Base-by-base conservation (phyloP, 92 coral and sea anemone species). In the Epizoanthus ramosus region DNA sequence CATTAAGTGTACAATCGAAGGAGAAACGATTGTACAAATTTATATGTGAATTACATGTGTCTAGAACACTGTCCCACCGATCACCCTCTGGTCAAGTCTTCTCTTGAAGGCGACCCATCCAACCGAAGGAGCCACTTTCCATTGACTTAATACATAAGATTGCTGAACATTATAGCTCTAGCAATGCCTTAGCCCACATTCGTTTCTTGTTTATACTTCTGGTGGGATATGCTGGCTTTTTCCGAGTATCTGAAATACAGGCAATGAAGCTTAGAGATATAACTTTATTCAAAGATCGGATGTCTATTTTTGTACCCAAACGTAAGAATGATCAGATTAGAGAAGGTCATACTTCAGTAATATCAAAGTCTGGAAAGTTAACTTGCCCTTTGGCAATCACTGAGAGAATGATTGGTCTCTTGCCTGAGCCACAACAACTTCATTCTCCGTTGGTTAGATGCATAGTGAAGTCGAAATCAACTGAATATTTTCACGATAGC, bases 201-300 rank as follows among this genome's bases (percentile, higher is more conserved):
- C 31, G 31, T 28, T 28, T 28, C 31, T 28, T 28, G 31, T 28
- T 85, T 50, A 80, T 85, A 43, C 68, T 85, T 3, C 64, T 89
- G 24, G 80, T 81, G 6, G 89, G 92, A 28, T 89, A 68, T 50
- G 89, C 87, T 1, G 92, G 86, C 28, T 52, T 76, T 76, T 3
- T 76, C 9, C 63, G 71, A 13, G 35, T 58, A 18, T 37, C 19
- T 5, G 82, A 76, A 76, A 58, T 76, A n/a, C 35, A 53, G 35
- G 6, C 60, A 21, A 56, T 52, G 35, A 76, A 76, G 33, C 52
- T 76, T 13, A 12, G 52, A 58, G 82, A 56, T 76, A 28, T 76
- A 21, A 53, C 64, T 52, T 37, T 54, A 37, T 76, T 58, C 57
- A 69, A 76, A n/a, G 52, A 76, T 5, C 64, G 64, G 24, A 52